Evolutionary conservation across 64 coral and sea anemone genomes (phyloP), one percentile per base, ranked within the genome.

Genomic region (Pocillopora damicornis): DNA sequence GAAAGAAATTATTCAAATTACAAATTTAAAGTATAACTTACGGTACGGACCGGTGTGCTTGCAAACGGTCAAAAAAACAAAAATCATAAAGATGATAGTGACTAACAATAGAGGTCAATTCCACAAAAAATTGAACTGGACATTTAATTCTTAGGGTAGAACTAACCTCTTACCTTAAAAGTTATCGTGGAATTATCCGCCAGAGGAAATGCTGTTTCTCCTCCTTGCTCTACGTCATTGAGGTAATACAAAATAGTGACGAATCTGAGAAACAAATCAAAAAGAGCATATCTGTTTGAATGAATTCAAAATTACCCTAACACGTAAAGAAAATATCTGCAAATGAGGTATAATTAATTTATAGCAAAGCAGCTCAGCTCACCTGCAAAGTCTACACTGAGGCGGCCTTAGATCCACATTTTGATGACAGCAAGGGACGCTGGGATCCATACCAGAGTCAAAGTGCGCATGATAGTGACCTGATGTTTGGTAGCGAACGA

Each of bases 381-480:
- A 90, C 86, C 93, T 86, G 62, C 93, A 95, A 35, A 95, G 65
- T 2, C 87, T 56, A 6, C 93, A 95, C n/a, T 61, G 76, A 36
- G 35, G 64, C 36, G 74, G 83, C 73, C 66, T 63, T 75, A 79
- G 74, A 82, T 23, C 58, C 10, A 79, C 68, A 34, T 51, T 51
- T 30, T 88, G 89, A 58, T 95, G 89, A 37, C 93, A 95, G 23
- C 93, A 95, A 23, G 78, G 75, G 35, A 85, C 66, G 74, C 82
- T 45, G 13, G 2, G 35, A 38, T 87, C 78, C 15, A 74, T 37
- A 20, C 80, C 88, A 13, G 94, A 95, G 59, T 95, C 94, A 74
- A 75, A 92, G 73, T 95, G 94, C 15, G 94, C 87, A 80, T 95
- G 94, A 71, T 91, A 95, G 69, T 95, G 94, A 37, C 94, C 94